Evolutionary conservation across 64 coral and sea anemone species (phyloP).

Genomic region (Pocillopora verrucosa): DNA sequence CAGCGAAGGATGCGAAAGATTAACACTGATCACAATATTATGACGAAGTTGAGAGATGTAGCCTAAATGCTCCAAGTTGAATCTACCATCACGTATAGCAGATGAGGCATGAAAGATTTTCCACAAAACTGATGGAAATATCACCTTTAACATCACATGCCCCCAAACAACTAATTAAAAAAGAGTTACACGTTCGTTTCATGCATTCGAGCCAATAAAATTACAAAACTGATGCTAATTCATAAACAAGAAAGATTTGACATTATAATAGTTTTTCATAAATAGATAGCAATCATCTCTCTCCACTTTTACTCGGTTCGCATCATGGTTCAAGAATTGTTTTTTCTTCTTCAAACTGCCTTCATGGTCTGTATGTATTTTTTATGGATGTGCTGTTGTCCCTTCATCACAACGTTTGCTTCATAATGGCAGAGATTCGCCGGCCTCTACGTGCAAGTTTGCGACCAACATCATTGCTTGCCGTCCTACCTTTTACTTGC

Average conservation of each 20-base stretch:
- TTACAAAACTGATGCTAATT: not conserved
- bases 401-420: not conserved
- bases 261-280: not conserved
- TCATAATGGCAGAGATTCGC: too few relatives aligned
- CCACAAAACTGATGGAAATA: not conserved
- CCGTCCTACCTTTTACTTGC: too few relatives aligned
- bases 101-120: not conserved
- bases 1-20: too few relatives aligned
- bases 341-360: conserved; percentile 1
- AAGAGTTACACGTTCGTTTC: too few relatives aligned
- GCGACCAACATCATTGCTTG: too few relatives aligned
- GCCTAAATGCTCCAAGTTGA: too few relatives aligned
- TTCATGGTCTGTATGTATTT: not conserved
- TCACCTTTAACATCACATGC: not conserved
- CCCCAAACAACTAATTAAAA: not conserved
- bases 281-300: not conserved
- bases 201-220: not conserved
- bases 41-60: too few relatives aligned
- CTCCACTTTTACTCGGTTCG: not conserved
- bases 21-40: too few relatives aligned
- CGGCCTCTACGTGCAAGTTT: too few relatives aligned
- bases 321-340: conserved; percentile 17
- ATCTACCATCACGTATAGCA: too few relatives aligned
- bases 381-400: conserved; percentile 22
- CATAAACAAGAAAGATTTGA: not conserved